Evolutionary conservation across 2,888 invertebrate species (phyloP).

Genomic region (Heliconius ismenius): DNA sequence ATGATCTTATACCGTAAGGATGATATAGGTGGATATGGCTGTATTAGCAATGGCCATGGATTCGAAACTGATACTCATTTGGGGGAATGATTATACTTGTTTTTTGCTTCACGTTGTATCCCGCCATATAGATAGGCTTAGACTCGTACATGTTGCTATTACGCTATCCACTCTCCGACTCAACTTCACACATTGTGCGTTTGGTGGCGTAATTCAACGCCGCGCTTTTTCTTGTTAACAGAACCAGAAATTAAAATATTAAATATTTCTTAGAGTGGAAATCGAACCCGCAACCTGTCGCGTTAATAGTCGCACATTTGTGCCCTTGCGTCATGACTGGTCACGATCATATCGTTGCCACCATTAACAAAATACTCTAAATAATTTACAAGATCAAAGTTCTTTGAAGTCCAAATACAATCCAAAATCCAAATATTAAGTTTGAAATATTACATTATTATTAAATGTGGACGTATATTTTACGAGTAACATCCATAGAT

Average conservation of each 20-base stretch:
- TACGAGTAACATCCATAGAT: neutral
- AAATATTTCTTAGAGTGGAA: neutral
- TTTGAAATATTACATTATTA: conserved; percentile 22
- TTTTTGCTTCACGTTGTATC: too few relatives aligned
- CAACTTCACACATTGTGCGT: neutral
- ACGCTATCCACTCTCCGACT: too few relatives aligned
- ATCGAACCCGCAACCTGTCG: neutral
- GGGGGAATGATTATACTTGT: neutral
- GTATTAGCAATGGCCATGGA: neutral
- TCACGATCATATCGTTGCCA: neutral
- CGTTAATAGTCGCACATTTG: too few relatives aligned
- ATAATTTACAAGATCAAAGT: neutral
- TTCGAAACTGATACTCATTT: conserved; percentile 19
- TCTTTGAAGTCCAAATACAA: conserved; percentile 6
- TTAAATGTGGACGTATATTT: conserved; percentile 10
- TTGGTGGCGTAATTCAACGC: neutral
- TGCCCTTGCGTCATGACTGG: neutral
- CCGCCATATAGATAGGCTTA: too few relatives aligned
- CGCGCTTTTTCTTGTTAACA: neutral
- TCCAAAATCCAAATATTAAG: conserved; percentile 11
- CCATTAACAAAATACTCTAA: neutral
- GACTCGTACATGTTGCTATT: too few relatives aligned
- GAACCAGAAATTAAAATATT: neutral
- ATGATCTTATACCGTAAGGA: conserved; percentile 51
- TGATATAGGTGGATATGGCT: neutral